These are phyloP conservation scores for Drosophila atripex DNA, from an alignment of 2,888 invertebrate genomes.

Conservation along the genomic window DNA sequence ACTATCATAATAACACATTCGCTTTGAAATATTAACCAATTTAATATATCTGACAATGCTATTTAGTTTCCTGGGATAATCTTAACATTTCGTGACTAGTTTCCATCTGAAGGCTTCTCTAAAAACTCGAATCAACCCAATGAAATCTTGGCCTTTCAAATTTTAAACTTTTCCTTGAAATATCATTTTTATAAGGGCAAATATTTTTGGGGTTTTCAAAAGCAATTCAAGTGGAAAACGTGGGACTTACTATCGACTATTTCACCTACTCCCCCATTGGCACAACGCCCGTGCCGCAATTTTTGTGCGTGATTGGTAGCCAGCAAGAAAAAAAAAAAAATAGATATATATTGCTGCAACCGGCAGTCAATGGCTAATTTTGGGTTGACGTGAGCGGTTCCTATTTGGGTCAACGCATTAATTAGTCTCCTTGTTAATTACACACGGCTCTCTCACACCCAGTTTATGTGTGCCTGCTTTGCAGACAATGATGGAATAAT, in stretches of 20 bases:
- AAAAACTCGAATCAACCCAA: not conserved
- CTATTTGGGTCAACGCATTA: conserved; percentile 78
- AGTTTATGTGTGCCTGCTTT: conserved; percentile 56
- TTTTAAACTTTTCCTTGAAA: conserved; percentile 24
- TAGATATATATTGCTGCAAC: conserved; percentile 27
- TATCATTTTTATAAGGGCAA: conserved; percentile 4
- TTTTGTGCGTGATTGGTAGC: conserved; percentile 42
- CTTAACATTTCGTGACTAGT: conserved; percentile 16
- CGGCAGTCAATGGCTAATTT: conserved; percentile 40
- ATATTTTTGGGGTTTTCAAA: conserved; percentile 3
- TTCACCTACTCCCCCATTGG: conserved; percentile 3
- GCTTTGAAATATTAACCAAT: not conserved
- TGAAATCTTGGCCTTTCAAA: conserved; percentile 1
- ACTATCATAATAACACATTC: not conserved
- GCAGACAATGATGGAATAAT: conserved; percentile 59
- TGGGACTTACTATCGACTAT: conserved; percentile 7
- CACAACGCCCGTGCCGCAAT: conserved; percentile 30
- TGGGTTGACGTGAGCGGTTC: conserved; percentile 62
- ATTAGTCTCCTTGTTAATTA: conserved; percentile 72
- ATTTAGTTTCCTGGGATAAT: not conserved
- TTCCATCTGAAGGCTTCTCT: conserved; percentile 6
- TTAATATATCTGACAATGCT: not conserved
- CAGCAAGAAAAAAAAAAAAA: conserved; percentile 9
- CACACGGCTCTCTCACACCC: conserved; percentile 58
- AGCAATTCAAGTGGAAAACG: conserved; percentile 20